phyloP scores from a whole-genome alignment of 2,888 invertebrate genomes.

The Cerceris ruficornis region DNA sequence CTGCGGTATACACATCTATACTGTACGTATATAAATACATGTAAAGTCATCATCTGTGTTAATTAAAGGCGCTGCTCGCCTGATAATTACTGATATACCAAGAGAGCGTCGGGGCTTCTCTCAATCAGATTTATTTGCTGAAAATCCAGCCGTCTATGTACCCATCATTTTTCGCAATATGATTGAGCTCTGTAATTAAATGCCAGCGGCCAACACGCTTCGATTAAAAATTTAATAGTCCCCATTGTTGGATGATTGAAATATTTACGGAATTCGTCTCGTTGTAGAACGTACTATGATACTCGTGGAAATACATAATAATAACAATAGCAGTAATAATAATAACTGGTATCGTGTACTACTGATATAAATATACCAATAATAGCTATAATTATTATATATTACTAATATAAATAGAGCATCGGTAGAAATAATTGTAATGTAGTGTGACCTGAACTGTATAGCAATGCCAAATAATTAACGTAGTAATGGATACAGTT shows the following conservation, averaged over 20 bases:
- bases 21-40: neutral
- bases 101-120: neutral
- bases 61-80: conserved; percentile 20
- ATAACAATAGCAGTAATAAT: neutral
- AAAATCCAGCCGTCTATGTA: neutral
- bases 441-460: conserved; percentile 10
- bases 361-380: too few species aligned
- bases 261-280: conserved; percentile 16
- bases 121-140: conserved; percentile 5
- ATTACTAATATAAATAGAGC: too few species aligned
- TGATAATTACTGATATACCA: conserved; percentile 25
- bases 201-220: neutral
- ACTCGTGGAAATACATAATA: conserved; percentile 3
- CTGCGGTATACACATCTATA: conserved; percentile 1
- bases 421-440: neutral
- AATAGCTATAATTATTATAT: too few species aligned
- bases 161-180: neutral
- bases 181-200: conserved; percentile 26
- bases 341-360: too few species aligned
- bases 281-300: neutral
- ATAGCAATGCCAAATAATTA: conserved; percentile 17
- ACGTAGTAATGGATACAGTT: neutral
- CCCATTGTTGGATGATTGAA: conserved; percentile 16
- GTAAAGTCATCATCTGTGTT: neutral
- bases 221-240: conserved; percentile 33